phyloP scores from a whole-genome alignment of 2,888 invertebrate genomes.

The Drosophila melanosoma region DNA sequence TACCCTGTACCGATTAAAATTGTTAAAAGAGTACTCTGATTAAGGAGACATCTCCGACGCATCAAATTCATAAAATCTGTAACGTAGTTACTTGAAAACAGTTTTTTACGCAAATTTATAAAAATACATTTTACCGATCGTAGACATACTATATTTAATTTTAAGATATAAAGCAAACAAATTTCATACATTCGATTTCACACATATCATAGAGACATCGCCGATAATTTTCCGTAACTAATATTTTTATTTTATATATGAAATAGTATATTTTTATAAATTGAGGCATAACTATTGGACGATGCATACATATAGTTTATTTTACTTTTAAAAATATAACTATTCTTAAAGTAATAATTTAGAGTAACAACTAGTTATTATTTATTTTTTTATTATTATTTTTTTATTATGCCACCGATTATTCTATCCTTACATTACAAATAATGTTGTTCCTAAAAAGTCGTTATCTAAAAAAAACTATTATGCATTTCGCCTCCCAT shows the following conservation, averaged over 20 bases:
- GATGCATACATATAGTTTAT: background rate
- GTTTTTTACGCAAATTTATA: background rate
- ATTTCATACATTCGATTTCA: background rate
- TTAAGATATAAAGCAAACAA: background rate
- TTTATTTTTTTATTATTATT: too few species aligned
- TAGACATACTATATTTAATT: background rate
- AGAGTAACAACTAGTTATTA: background rate
- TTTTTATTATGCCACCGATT: background rate
- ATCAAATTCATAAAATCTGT: background rate
- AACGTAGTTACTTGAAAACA: background rate
- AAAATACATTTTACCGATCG: background rate
- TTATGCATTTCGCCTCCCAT: background rate
- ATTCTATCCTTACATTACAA: background rate
- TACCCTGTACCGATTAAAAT: constrained; percentile 2
- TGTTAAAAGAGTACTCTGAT: background rate
- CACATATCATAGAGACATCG: background rate
- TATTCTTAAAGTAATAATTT: background rate
- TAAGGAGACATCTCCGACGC: background rate
- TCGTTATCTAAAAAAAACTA: background rate
- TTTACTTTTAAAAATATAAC: background rate
- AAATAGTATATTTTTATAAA: too few species aligned
- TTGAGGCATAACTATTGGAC: background rate
- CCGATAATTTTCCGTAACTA: background rate
- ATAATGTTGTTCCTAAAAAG: background rate
- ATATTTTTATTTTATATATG: background rate